Percentiles rank a stretch among this genome's conserved stretches.
Conservation (phyloP, 1,140 invertebrate genomes). For the Teleogryllus occipitalis region DNA sequence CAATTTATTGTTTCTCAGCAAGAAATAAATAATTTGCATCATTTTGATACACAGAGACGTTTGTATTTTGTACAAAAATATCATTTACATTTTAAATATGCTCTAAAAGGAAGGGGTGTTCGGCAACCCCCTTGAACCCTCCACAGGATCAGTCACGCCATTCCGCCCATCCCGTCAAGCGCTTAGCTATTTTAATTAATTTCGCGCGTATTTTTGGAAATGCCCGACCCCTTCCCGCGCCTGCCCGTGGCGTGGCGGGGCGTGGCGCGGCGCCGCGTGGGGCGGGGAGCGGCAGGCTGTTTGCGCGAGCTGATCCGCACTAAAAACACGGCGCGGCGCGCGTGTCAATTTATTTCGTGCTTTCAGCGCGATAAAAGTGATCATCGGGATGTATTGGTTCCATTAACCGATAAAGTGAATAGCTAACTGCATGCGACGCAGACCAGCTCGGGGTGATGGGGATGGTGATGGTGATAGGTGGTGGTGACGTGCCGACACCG, state of each 20-base stretch:
- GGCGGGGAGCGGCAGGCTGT: too few species aligned
- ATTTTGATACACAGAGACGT: too few species aligned
- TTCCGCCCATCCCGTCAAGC: neutral
- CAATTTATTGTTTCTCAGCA: too few species aligned
- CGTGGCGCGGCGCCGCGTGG: too few species aligned
- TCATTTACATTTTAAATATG: too few species aligned
- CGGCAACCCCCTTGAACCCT: too few species aligned
- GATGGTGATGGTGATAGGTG: neutral
- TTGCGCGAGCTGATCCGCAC: neutral
- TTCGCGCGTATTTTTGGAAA: neutral
- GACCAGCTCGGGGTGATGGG: neutral
- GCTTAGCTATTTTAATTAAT: neutral
- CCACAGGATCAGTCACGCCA: neutral
- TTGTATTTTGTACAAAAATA: too few species aligned
- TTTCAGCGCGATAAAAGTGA: neutral
- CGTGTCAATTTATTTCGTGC: conserved; percentile 4
- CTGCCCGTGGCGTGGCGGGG: too few species aligned
- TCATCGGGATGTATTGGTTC: neutral
- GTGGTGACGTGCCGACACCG: too few species aligned
- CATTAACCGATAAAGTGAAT: neutral
- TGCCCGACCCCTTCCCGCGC: too few species aligned
- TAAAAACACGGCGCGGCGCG: neutral
- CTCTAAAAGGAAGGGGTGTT: too few species aligned
- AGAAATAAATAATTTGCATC: too few species aligned
- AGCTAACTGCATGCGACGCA: neutral